phyloP scores from a whole-genome alignment of 2,113 vertebrate genomes.

The Pachycephala philippinensis region DNA sequence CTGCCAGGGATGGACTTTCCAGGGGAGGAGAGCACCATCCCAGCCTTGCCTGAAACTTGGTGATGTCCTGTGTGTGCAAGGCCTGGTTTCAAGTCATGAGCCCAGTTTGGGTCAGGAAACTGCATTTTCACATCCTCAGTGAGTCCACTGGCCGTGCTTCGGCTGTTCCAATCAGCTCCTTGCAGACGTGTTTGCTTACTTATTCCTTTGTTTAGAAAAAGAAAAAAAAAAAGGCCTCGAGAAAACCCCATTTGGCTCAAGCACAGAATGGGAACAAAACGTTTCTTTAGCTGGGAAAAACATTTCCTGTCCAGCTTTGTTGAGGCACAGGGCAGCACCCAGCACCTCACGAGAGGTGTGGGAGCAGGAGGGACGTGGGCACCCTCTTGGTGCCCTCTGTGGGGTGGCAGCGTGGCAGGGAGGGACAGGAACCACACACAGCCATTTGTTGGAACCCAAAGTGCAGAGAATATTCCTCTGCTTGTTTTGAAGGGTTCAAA shows the following conservation, averaged over 20 bases:
- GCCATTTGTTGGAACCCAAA: no score
- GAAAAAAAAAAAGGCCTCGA: background rate
- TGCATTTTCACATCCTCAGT: background rate
- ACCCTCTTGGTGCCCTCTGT: background rate
- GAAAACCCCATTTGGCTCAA: background rate
- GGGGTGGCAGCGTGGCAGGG: background rate
- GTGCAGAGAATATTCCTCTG: no score
- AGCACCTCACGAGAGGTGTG: background rate
- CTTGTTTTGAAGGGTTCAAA: no score
- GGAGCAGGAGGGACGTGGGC: background rate
- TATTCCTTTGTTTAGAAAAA: slow-evolving; percentile 3
- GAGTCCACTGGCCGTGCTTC: background rate
- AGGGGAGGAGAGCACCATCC: background rate
- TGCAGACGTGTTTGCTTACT: background rate
- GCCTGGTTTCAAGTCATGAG: background rate
- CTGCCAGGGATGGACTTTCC: background rate
- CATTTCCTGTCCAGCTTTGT: slow-evolving; percentile 14
- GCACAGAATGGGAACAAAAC: slow-evolving; percentile 22
- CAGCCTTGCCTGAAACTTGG: background rate
- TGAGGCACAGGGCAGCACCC: background rate
- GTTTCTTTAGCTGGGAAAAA: slow-evolving; percentile 21
- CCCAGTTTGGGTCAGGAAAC: background rate
- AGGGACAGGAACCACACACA: background rate
- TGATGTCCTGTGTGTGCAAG: background rate
- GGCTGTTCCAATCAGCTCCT: background rate